Percentiles rank a stretch among this genome's conserved stretches.
phyloP scores from a whole-genome alignment of 2,797 vertebrate species.

The Cephalopachus bancanus region DNA sequence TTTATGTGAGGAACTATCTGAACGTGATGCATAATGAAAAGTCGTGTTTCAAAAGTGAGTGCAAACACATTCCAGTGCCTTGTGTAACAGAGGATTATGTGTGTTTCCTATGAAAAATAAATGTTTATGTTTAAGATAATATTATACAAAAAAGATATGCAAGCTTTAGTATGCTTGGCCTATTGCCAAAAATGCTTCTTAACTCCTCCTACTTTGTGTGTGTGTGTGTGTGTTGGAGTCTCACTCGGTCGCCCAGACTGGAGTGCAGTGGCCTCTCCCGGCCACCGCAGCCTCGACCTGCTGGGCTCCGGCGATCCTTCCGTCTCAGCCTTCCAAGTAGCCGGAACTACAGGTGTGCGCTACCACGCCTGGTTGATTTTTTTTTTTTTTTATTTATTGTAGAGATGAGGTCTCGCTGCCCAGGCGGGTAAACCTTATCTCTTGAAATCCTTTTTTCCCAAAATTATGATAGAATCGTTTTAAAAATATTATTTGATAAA shows the following conservation, averaged over 20 bases:
- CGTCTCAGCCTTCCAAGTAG: no score
- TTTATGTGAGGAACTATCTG: background rate
- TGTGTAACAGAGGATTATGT: background rate
- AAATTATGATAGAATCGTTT: conserved; percentile 3
- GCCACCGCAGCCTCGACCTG: no score
- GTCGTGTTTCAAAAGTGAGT: background rate
- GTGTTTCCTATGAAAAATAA: background rate
- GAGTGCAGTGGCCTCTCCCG: no score
- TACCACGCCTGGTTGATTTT: no score
- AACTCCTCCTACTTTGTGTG: background rate
- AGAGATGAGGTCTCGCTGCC: no score
- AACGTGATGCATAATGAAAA: background rate
- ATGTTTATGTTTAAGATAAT: background rate
- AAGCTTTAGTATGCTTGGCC: background rate
- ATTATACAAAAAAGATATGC: background rate
- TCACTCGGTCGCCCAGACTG: no score
- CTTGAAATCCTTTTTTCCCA: background rate
- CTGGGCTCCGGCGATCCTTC: no score
- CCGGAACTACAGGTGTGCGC: no score
- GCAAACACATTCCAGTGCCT: background rate
- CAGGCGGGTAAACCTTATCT: background rate
- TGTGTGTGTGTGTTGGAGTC: no score
- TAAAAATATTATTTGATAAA: background rate
- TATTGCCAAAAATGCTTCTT: background rate
- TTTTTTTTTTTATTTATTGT: no score